Base-by-base conservation (phyloP, 1,140 invertebrate genomes). In the Limonius californicus region DNA sequence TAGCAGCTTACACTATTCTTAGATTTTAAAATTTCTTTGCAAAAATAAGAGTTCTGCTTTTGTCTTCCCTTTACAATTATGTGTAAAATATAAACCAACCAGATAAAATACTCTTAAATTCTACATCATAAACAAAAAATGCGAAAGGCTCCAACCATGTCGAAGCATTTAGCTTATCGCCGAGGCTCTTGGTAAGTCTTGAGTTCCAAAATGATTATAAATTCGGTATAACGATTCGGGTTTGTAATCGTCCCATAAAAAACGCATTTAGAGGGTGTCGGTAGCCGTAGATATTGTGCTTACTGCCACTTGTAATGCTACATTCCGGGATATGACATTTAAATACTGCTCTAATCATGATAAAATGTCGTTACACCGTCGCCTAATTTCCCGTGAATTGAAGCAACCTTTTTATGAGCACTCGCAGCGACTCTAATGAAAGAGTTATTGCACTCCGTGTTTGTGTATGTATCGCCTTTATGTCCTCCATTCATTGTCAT, bases 321-420 rank as follows among this genome's bases (percentile, higher is more conserved):
- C 35, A 39, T 39, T 39, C 35, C 11, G 2, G 8, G n/a, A 39
- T 39, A 12, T 39, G 35, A 39, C 35, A 39, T 39, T 39, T 39
- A 39, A 39, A 39, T 39, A 39, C n/a, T 12, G 2, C 35, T 39
- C 35, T 39, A 39, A 39, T 39, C 35, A 39, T 39, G 35, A 39
- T 39, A 39, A 39, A 39, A 39, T 39, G 35, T 39, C 11, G 35
- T 39, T 39, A 14, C 35, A 39, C 35, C 35, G n/a, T 39, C 35
- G n/a, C n/a, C 35, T 39, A 39, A 39, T 39, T 39, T 39, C 35
- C 35, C 35, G 35, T 39, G 35, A 39, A 39, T 39, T 39, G 35
- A 39, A 39, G 35, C n/a, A 39, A 39, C 35, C 3, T 39, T 39
- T 39, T 39, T 39, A 39, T 39, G n/a, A n/a, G 35, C n/a, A 39